Percentiles rank a stretch among this genome's conserved stretches.
phyloP scores from a whole-genome alignment of 2,113 vertebrate genomes.

The Marmota flaviventris region DNA sequence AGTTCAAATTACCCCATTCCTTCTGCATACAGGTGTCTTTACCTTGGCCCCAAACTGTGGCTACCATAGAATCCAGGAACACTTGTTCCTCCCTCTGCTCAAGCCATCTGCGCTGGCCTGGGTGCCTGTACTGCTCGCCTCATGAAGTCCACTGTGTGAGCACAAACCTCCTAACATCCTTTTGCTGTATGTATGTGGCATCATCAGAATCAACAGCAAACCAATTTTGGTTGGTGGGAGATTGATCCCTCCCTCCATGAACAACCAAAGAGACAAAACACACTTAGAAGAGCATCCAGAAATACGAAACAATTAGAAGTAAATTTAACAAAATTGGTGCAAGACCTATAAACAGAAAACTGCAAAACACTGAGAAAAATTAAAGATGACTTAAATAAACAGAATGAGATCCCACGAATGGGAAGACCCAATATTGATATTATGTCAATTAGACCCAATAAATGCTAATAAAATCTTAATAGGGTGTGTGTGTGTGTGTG shows the following conservation, averaged over 20 bases:
- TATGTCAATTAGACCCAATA: neutral
- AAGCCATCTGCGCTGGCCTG: neutral
- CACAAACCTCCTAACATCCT: neutral
- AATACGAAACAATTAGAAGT: neutral
- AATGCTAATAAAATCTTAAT: neutral
- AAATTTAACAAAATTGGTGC: neutral
- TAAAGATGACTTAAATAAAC: conserved; percentile 21
- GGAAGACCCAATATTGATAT: neutral
- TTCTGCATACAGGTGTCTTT: neutral
- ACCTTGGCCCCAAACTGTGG: neutral
- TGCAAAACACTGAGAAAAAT: neutral
- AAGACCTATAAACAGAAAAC: neutral
- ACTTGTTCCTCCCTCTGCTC: neutral
- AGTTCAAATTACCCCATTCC: neutral
- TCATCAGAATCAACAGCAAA: neutral
- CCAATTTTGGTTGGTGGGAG: neutral
- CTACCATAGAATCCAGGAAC: neutral
- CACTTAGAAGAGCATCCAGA: conserved; percentile 2
- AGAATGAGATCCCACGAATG: neutral
- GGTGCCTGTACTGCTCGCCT: neutral
- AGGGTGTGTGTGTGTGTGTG: neutral
- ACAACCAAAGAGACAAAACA: neutral
- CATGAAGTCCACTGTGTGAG: neutral
- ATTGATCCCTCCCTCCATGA: neutral
- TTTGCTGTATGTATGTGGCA: neutral